phyloP scores from a whole-genome alignment of 2,797 vertebrate species.

The Selene dorsalis region DNA sequence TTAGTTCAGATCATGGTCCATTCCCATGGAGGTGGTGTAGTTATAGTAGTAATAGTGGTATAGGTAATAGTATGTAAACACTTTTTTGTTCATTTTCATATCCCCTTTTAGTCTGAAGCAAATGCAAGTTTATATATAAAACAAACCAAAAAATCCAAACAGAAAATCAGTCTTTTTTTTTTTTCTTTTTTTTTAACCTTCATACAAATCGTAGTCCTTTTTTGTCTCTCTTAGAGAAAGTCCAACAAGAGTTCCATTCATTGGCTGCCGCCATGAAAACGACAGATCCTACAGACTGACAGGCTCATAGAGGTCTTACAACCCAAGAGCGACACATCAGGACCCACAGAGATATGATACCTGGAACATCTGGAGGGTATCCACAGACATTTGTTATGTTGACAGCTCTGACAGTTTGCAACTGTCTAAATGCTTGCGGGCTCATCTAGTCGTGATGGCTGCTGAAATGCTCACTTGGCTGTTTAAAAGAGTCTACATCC shows the following conservation, averaged over 20 bases:
- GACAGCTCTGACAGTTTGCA: constrained; percentile 50
- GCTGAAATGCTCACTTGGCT: constrained; percentile 57
- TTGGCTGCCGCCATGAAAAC: constrained; percentile 48
- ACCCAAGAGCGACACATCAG: constrained; percentile 17
- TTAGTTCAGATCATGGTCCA: constrained; percentile 84
- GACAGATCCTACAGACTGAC: constrained; percentile 44
- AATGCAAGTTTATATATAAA: constrained; percentile 92
- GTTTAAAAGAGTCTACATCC: constrained; percentile 63
- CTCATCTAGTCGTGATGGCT: constrained; percentile 44
- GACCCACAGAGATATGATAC: constrained; percentile 47
- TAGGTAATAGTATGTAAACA: constrained; percentile 92
- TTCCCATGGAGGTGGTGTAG: constrained; percentile 67
- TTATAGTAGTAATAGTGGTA: constrained; percentile 87
- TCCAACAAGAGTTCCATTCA: constrained; percentile 69
- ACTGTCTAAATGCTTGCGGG: constrained; percentile 62
- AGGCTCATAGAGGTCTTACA: constrained; percentile 28
- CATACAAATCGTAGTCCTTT: constrained; percentile 82
- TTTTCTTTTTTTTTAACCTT: constrained; percentile 70
- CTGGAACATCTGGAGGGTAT: constrained; percentile 42
- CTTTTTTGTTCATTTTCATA: constrained; percentile 82
- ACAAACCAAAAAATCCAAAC: constrained; percentile 66
- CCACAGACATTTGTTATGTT: constrained; percentile 25
- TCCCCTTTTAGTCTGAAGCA: constrained; percentile 86
- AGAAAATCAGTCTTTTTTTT: constrained; percentile 65
- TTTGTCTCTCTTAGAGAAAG: constrained; percentile 79